phyloP scores from a whole-genome alignment of 2,113 vertebrate species.

The Mus pahari region DNA sequence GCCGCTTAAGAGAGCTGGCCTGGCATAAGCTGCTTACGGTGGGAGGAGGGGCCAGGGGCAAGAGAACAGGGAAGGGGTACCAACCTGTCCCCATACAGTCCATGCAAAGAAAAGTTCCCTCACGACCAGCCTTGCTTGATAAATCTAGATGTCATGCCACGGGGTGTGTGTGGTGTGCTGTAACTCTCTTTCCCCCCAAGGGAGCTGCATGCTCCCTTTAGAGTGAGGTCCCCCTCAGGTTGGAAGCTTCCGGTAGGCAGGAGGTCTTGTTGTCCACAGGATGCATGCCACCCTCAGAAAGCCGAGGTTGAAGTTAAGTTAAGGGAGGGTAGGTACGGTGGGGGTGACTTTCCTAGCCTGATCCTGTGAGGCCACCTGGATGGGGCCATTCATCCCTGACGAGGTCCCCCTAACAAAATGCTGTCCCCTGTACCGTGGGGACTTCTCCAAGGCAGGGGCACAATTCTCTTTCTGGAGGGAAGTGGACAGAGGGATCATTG shows the following conservation, averaged over 20 bases:
- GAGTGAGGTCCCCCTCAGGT: not conserved
- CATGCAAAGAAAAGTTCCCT: not conserved
- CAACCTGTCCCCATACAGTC: not conserved
- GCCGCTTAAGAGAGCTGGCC: conserved; percentile 73
- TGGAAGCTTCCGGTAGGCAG: not conserved
- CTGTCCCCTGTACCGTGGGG: not conserved
- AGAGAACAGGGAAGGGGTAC: not conserved
- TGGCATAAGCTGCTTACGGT: conserved; percentile 69
- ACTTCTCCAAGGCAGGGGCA: not conserved
- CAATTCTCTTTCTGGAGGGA: not conserved
- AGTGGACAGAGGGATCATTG: not conserved
- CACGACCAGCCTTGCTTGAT: not conserved
- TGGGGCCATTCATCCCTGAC: not conserved
- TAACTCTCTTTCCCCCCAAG: not conserved
- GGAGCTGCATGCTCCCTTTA: not conserved
- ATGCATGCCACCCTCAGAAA: not conserved
- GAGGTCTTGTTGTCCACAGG: not conserved
- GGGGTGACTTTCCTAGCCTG: not conserved
- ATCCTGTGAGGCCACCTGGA: not conserved
- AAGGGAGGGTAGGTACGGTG: not conserved
- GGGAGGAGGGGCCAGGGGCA: not conserved
- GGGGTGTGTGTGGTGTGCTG: not conserved
- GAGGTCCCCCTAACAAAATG: not conserved
- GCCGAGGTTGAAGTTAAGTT: not conserved
- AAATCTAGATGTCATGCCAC: not conserved